Evolutionary conservation across 2,888 invertebrate genomes (phyloP).

Genomic region (Mactromeris polynyma): DNA sequence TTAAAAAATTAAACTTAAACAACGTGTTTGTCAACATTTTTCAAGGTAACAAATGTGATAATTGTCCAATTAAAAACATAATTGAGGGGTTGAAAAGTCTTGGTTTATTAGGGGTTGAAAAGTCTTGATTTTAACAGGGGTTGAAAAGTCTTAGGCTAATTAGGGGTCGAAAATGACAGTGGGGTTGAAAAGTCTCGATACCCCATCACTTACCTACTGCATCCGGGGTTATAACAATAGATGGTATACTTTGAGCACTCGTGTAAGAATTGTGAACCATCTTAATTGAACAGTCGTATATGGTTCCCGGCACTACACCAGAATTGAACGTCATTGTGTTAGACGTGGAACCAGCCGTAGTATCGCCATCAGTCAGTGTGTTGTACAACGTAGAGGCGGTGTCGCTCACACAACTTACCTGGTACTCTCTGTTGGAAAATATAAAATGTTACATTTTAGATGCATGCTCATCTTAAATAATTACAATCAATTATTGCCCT

Average conservation of each 20-base stretch:
- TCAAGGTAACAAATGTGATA: no score
- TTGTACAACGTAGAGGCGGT: constrained; percentile 54
- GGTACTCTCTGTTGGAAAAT: constrained; percentile 47
- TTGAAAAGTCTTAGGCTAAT: no score
- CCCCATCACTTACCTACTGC: constrained; percentile 46
- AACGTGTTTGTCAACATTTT: no score
- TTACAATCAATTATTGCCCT: no score
- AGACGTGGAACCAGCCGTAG: constrained; percentile 31
- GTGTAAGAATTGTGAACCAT: constrained; percentile 54
- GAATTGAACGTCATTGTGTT: constrained; percentile 57
- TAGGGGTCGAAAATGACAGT: no score
- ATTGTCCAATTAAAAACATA: no score
- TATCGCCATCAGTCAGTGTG: constrained; percentile 38
- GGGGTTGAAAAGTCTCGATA: no score
- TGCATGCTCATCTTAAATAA: no score
- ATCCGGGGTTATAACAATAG: constrained; percentile 71
- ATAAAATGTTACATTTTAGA: neutral
- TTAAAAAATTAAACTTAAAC: no score
- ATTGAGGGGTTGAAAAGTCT: no score
- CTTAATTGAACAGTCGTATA: constrained; percentile 73
- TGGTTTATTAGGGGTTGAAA: no score
- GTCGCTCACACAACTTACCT: constrained; percentile 59
- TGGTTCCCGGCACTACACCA: constrained; percentile 72
- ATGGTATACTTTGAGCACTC: constrained; percentile 72
- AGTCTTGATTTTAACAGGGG: no score